A percentile compares a stretch with the other conserved stretches of the same genome.
phyloP scores from a whole-genome alignment of 1,140 invertebrate species.

The Monomorium pharaonis region DNA sequence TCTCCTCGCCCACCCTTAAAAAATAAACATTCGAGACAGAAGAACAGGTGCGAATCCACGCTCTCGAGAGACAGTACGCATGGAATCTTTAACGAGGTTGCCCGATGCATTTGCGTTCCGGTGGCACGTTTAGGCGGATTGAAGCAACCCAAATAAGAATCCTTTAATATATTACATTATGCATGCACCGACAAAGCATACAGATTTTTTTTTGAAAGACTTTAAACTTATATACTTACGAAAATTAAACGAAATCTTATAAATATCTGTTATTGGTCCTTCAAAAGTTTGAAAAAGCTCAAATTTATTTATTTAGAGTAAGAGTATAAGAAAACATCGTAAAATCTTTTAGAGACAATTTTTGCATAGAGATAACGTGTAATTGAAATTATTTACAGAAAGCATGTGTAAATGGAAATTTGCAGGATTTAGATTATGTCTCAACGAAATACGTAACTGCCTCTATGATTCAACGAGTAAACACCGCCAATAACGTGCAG shows the following conservation, averaged over 20 bases:
- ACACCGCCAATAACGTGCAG: not conserved
- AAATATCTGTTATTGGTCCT: not conserved
- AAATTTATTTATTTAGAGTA: not conserved
- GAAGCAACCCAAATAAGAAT: not conserved
- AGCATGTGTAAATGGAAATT: not conserved
- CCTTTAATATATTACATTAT: not conserved
- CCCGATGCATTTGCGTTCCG: not conserved
- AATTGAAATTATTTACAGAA: not conserved
- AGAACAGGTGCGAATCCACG: conserved; percentile 71
- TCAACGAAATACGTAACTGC: conserved; percentile 2
- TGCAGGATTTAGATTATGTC: not conserved
- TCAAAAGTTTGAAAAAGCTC: not conserved
- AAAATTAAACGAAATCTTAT: not conserved
- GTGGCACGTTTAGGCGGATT: conserved; percentile 13
- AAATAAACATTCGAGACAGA: conserved; percentile 55
- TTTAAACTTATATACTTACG: not conserved
- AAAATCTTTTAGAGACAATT: not conserved
- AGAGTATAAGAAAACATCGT: not conserved
- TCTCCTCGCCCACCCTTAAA: not conserved
- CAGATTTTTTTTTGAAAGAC: not conserved
- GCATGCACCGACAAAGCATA: not conserved
- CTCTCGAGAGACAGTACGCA: conserved; percentile 30
- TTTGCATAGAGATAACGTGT: not conserved
- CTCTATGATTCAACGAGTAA: conserved; percentile 29
- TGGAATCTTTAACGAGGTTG: conserved; percentile 65